phyloP scores from a whole-genome alignment of 2,888 invertebrate genomes.

The Noctuana brunneofusca region DNA sequence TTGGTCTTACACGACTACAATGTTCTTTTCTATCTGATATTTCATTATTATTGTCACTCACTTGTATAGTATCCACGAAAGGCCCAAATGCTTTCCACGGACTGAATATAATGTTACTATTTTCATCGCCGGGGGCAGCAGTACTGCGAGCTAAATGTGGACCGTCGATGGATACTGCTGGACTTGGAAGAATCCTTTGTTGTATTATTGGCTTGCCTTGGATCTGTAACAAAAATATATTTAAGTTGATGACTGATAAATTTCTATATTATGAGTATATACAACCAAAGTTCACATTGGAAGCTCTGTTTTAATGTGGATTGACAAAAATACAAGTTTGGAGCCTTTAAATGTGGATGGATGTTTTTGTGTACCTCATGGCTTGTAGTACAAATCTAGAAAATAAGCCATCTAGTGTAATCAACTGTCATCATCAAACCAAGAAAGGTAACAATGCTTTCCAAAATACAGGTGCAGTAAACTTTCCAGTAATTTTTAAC shows the following conservation, averaged over 20 bases:
- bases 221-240: conserved; percentile 54
- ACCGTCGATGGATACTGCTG: conserved; percentile 68
- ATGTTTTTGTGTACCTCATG: too few species aligned
- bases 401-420: too few species aligned
- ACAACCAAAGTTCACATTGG: not conserved
- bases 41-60: conserved; percentile 38
- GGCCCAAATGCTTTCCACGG: conserved; percentile 79
- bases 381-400: too few species aligned
- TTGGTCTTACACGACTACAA: too few species aligned
- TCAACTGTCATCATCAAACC: too few species aligned
- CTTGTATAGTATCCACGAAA: conserved; percentile 76
- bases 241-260: not conserved
- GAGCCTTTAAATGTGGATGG: too few species aligned
- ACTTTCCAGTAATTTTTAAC: too few species aligned
- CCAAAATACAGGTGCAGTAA: too few species aligned
- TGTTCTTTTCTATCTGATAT: too few species aligned
- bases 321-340: too few species aligned
- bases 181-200: conserved; percentile 74
- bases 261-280: not conserved
- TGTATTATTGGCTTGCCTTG: conserved; percentile 77
- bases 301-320: too few species aligned
- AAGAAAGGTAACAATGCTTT: too few species aligned
- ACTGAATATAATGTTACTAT: conserved; percentile 76
- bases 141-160: conserved; percentile 58
- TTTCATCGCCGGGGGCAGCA: conserved; percentile 64